These are phyloP conservation scores for Vidua chalybeata DNA, from an alignment of 2,113 vertebrate genomes.

Conservation along the genomic window DNA sequence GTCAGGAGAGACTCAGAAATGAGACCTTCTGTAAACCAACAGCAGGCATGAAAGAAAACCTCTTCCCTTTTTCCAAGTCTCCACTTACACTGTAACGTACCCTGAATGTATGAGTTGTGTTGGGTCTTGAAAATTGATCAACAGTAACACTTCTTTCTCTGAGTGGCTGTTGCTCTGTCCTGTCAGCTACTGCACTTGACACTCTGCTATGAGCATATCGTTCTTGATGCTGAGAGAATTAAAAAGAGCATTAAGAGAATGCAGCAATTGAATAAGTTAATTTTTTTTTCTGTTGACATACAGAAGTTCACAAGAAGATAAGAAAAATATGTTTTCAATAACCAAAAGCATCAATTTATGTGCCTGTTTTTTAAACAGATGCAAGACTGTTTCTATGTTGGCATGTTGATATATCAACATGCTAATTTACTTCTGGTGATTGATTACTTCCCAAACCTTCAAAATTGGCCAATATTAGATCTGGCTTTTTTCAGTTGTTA, in stretches of 20 bases:
- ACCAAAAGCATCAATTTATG: background rate
- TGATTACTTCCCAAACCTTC: background rate
- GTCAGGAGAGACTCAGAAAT: background rate
- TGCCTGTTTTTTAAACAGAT: background rate
- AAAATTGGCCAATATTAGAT: background rate
- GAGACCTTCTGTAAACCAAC: background rate
- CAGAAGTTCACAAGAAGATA: background rate
- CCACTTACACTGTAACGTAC: conserved; percentile 43
- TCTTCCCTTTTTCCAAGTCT: background rate
- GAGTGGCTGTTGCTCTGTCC: conserved; percentile 58
- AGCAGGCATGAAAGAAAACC: background rate
- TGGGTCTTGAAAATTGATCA: conserved; percentile 77
- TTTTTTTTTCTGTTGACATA: background rate
- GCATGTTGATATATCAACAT: background rate
- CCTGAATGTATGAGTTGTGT: conserved; percentile 78
- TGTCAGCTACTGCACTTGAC: conserved; percentile 68
- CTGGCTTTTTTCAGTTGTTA: background rate
- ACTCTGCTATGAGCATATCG: conserved; percentile 55
- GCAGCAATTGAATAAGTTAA: background rate
- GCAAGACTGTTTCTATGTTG: background rate
- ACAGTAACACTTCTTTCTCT: conserved; percentile 65
- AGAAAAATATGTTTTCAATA: background rate
- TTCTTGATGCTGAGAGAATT: conserved; percentile 65
- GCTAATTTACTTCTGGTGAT: background rate
- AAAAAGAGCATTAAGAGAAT: background rate